Evolutionary conservation across 2,113 vertebrate species (phyloP).

Genomic region (Typhlomys cinereus): DNA sequence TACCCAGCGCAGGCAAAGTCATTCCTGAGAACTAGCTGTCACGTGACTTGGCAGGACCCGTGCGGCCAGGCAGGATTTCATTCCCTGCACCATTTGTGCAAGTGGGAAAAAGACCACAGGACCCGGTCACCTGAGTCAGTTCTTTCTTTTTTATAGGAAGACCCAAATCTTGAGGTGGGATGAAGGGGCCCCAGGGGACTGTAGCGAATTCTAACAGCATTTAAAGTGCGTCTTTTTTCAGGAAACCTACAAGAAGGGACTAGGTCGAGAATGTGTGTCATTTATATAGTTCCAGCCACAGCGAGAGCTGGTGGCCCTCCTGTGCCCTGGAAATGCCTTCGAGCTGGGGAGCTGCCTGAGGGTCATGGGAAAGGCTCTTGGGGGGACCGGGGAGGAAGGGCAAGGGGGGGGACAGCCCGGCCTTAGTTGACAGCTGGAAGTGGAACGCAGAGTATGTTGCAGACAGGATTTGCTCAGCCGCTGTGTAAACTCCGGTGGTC

Average conservation of each 20-base stretch:
- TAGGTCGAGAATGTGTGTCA: background rate
- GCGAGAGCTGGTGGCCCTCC: background rate
- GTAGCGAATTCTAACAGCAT: background rate
- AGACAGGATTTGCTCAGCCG: background rate
- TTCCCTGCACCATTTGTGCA: background rate
- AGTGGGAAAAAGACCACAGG: background rate
- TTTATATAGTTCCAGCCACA: background rate
- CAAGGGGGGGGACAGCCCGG: background rate
- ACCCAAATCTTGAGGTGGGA: background rate
- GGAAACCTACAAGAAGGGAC: background rate
- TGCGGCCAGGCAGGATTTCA: background rate
- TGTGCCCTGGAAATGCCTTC: background rate
- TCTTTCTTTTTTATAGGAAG: background rate
- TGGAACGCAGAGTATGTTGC: background rate
- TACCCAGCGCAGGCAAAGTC: background rate
- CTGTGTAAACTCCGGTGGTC: background rate
- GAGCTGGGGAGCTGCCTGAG: background rate
- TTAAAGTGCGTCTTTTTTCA: background rate
- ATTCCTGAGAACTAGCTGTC: slow-evolving; percentile 61
- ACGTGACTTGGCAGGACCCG: background rate
- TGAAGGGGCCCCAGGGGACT: background rate
- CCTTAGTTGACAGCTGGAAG: background rate
- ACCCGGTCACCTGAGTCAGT: background rate
- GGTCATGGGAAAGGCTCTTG: background rate
- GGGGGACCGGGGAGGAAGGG: no score